phyloP scores from a whole-genome alignment of 2,113 vertebrate species.

The Siniperca chuatsi region DNA sequence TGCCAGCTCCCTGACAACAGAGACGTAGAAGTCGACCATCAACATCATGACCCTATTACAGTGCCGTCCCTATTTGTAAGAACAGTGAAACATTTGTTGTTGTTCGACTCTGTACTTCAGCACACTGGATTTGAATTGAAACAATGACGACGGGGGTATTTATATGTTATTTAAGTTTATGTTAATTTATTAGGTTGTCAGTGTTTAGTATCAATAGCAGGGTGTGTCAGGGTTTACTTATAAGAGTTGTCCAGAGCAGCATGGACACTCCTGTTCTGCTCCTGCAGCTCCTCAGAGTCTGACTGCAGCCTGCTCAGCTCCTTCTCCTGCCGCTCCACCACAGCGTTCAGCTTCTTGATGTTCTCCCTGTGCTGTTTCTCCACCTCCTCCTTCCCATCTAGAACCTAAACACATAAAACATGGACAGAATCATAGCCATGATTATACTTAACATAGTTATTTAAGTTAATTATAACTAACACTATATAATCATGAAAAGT shows the following conservation, averaged over 20 bases:
- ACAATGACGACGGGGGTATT: background rate
- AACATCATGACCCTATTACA: conserved; percentile 1
- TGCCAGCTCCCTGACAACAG: conserved; percentile 89
- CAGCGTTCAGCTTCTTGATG: conserved; percentile 92
- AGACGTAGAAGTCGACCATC: conserved; percentile 21
- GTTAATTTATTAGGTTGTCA: background rate
- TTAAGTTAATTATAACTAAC: background rate
- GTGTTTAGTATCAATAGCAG: background rate
- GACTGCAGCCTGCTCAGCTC: conserved; percentile 87
- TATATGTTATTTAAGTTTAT: background rate
- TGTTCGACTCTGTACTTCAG: background rate
- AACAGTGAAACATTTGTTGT: background rate
- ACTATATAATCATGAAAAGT: background rate
- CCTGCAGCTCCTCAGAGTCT: conserved; percentile 90
- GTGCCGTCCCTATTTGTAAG: background rate
- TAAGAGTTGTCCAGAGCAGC: conserved; percentile 93
- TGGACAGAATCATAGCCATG: background rate
- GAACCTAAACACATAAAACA: conserved; percentile 82
- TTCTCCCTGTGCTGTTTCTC: conserved; percentile 97
- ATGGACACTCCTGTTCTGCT: conserved; percentile 93
- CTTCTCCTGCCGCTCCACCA: conserved; percentile 94
- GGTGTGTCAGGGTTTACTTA: conserved; percentile 83
- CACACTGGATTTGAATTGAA: background rate
- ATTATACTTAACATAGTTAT: background rate
- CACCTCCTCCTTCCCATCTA: conserved; percentile 96